Evolutionary conservation across 2,888 invertebrate species (phyloP).

Genomic region (Acleris sparsana): DNA sequence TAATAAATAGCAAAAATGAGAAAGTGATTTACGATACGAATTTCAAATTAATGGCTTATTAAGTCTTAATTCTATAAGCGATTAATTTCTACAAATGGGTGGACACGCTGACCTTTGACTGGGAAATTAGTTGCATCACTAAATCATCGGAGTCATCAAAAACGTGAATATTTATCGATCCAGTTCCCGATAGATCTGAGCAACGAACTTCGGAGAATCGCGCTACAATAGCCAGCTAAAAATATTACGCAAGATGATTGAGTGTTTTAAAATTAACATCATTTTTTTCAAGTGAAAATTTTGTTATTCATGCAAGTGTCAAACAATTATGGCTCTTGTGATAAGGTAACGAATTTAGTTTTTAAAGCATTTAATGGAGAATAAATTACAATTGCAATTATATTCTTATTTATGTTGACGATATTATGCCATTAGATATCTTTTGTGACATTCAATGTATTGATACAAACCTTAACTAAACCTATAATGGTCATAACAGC

Average conservation of each 20-base stretch:
- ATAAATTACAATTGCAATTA: too few species aligned
- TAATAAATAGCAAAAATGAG: slow-evolving; percentile 11
- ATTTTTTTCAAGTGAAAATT: neutral
- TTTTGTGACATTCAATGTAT: too few species aligned
- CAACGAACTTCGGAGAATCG: slow-evolving; percentile 19
- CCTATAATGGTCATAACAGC: too few species aligned
- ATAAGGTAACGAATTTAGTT: too few species aligned
- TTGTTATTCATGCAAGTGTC: too few species aligned
- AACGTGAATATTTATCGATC: slow-evolving; percentile 22
- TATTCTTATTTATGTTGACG: too few species aligned
- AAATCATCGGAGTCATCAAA: slow-evolving; percentile 22
- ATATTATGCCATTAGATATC: too few species aligned
- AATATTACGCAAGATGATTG: slow-evolving; percentile 4
- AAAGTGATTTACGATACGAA: slow-evolving; percentile 28
- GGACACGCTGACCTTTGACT: slow-evolving; percentile 27
- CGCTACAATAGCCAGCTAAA: slow-evolving; percentile 7
- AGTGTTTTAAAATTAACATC: neutral
- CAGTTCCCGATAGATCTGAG: slow-evolving; percentile 10
- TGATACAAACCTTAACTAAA: too few species aligned
- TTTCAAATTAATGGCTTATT: slow-evolving; percentile 29
- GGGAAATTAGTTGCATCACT: slow-evolving; percentile 25
- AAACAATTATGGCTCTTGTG: too few species aligned
- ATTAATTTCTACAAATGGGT: slow-evolving; percentile 30
- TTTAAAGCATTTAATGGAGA: too few species aligned
- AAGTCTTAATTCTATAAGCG: slow-evolving; percentile 29